A percentile compares a stretch with the other conserved stretches of the same genome.
These are phyloP conservation scores for Philaethria dido DNA, from an alignment of 2,888 invertebrate genomes.

Conservation along the genomic window DNA sequence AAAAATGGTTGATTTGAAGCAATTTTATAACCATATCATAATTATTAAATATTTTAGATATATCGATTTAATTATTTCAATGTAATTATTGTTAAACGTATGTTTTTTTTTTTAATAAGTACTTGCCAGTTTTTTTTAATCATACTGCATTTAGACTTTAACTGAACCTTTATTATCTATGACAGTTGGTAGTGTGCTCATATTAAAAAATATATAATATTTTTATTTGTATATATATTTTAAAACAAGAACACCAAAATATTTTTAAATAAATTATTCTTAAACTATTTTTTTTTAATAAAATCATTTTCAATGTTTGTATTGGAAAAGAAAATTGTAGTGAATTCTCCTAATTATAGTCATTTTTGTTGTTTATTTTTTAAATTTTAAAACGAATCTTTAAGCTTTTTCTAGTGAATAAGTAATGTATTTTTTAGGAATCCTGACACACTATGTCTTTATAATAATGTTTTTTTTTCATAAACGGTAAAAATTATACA, in stretches of 20 bases:
- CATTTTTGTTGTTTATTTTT: constrained; percentile 20
- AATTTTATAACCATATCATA: constrained; percentile 61
- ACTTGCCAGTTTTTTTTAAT: not conserved
- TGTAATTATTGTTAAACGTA: not conserved
- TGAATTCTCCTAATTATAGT: constrained; percentile 2
- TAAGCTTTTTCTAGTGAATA: constrained; percentile 39
- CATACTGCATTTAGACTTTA: not conserved
- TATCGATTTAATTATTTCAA: constrained; percentile 16
- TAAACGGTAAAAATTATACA: not conserved
- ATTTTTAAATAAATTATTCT: not conserved
- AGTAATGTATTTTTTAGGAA: constrained; percentile 27
- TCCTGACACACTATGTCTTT: constrained; percentile 12
- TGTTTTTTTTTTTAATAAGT: not conserved
- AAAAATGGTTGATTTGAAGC: constrained; percentile 47
- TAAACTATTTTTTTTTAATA: constrained; percentile 2
- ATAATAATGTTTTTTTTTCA: not conserved
- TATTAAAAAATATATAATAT: not conserved
- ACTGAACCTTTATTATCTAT: not conserved
- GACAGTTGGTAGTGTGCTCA: not conserved
- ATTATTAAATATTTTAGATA: constrained; percentile 20
- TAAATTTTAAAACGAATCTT: constrained; percentile 24
- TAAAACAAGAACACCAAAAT: constrained; percentile 15
- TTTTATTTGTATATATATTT: not conserved
- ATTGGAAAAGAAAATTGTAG: constrained; percentile 2
- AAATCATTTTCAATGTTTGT: not conserved